Evolutionary conservation across 2,113 vertebrate genomes (phyloP).

Genomic region (Collichthys lucidus): DNA sequence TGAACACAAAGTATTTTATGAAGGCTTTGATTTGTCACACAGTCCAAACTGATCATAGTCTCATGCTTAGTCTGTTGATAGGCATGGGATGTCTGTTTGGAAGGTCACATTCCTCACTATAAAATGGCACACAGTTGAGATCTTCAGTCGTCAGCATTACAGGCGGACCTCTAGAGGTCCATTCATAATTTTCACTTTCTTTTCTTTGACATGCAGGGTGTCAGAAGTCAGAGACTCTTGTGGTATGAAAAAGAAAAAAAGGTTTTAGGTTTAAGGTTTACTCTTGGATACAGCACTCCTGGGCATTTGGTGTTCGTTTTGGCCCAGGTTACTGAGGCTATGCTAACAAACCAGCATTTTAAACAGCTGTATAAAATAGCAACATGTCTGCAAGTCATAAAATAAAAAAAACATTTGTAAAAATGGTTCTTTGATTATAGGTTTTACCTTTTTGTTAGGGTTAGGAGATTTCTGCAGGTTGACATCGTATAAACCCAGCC

Average conservation of each 20-base stretch:
- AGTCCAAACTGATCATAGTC: conserved; percentile 51
- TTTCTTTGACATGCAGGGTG: not conserved
- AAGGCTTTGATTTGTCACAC: conserved; percentile 46
- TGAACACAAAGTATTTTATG: conserved; percentile 32
- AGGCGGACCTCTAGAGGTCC: not conserved
- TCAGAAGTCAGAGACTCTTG: not conserved
- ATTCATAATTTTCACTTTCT: not conserved
- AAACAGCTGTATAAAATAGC: not conserved
- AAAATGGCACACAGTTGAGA: conserved; percentile 25
- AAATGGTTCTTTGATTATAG: not conserved
- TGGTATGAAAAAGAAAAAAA: not conserved
- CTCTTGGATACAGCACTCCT: not conserved
- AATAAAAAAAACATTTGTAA: not conserved
- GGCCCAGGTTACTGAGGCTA: not conserved
- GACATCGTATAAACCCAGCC: not conserved
- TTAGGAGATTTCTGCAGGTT: not conserved
- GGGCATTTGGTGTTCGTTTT: not conserved
- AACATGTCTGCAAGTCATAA: not conserved
- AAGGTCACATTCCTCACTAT: conserved; percentile 68
- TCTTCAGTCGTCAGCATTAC: conserved; percentile 4
- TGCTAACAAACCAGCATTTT: not conserved
- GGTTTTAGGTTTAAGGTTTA: not conserved
- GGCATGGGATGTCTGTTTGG: conserved; percentile 39
- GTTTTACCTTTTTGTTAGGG: not conserved
- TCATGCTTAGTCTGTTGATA: conserved; percentile 46